Base-by-base conservation (phyloP, 2,888 invertebrate species). In the Trissonchulus latispiculum region DNA sequence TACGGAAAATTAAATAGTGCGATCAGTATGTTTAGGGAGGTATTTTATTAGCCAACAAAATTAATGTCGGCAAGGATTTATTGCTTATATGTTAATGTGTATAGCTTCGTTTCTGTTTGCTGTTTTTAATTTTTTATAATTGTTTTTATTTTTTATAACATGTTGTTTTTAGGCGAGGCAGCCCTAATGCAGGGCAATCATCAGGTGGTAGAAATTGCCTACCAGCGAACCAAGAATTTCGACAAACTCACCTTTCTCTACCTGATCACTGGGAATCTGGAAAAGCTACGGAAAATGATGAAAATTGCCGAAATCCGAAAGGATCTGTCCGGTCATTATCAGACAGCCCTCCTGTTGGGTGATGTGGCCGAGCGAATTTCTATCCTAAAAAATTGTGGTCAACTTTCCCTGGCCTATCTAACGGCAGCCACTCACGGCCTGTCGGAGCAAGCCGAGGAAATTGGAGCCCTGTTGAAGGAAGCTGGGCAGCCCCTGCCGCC, bases 281-380 rank as follows among this genome's bases (percentile, higher is more conserved):
- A 97, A 75, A 99, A 99, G 84, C 86, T 99, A 77, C 89, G 90
- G 77, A 97, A 97, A 85, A 99, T 99, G 99, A 95, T 93, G 86
- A 96, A 96, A 86, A 99, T 99, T 76, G 97, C 99, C 0, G 97
- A 97, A 86, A 95, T 99, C 70, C 88, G 99, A 18, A 96, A 96
- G 85, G 99, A 99, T 81, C 89, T 90, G 0, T 95, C 95, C 1
- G 93, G 95, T 0, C 97, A 99, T 83, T 99, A 93, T 87, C 95
- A 96, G 84, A 95, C 92, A 0, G 93, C 95, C 0, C 85, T 99
- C 76, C 86, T 93, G 29, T 85, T 99, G 0, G 97, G 97, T 0
- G 97, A 99, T 84, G 89, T 95, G 28, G 87, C 87, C 64, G 97
- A 99, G 84, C 88, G 95, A 48, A 90, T 95, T 0, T 89, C 90